phyloP scores from a whole-genome alignment of 2,797 vertebrate genomes.

The Streptopelia turtur region DNA sequence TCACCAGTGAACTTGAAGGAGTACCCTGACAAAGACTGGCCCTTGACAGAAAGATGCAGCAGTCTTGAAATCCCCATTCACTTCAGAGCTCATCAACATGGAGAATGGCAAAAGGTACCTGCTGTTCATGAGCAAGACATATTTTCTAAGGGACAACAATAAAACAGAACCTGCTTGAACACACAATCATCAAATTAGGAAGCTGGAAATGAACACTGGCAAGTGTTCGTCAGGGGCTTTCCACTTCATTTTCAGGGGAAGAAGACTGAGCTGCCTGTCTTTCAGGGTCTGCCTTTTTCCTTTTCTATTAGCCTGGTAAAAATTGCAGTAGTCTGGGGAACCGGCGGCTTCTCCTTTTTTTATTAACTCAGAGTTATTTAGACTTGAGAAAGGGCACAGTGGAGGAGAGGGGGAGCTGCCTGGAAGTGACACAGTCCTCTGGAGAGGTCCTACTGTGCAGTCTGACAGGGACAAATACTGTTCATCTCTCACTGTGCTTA shows the following conservation, averaged over 20 bases:
- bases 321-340: neutral
- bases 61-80: neutral
- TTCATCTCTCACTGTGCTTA: fast-evolving
- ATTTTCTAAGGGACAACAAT: neutral
- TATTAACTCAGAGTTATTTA: neutral
- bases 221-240: neutral
- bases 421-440: neutral
- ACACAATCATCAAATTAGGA: neutral
- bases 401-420: neutral
- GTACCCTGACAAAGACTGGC: neutral
- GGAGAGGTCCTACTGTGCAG: neutral
- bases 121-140: neutral
- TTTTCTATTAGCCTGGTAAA: neutral
- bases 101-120: neutral
- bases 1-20: neutral
- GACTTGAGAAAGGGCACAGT: fast-evolving
- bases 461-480: fast-evolving
- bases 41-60: neutral
- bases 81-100: neutral
- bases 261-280: neutral
- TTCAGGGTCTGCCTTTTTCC: neutral
- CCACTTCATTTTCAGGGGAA: neutral
- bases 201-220: neutral
- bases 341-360: neutral
- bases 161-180: neutral